Evolutionary conservation across 2,797 vertebrate genomes (phyloP), one percentile per base, ranked within the genome.

Genomic region (Centropyge bicolor): DNA sequence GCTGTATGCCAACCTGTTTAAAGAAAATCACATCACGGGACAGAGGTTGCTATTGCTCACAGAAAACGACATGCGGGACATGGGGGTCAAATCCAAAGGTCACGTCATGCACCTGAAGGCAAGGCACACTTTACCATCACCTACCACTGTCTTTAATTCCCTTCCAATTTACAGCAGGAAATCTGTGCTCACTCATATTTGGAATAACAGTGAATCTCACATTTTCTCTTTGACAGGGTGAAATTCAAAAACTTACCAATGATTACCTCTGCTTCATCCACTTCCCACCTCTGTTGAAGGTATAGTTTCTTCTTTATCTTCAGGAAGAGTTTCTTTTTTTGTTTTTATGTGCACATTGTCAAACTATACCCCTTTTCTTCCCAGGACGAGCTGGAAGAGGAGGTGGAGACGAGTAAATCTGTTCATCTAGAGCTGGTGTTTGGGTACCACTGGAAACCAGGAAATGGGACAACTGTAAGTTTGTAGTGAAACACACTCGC

Each of bases 21-120:
- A 96, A 90, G 96, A 97, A 38, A 97, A 99, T 80, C 97, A 99
- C 94, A 99, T 99, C 89, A 99, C 98, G 0, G 98, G 98, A 52
- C 96, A 96, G 93, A 95, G 95, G 61, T 77, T 99, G 82, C 96
- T 99, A 7, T 92, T 99, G 85, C 94, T 99, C 63, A 95, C 96
- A 36, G 98, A 99, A 62, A 93, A 91, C 3, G 98, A 99, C 94
- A 96, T 99, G 94, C 96, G 96, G 77, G 98, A 99, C 84, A 97
- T 99, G 96, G 98, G 98, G 65, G 97, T 99, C 83, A 93, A 95
- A 91, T 99, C 97, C 88, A 99, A 97, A 93, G 98, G 98, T 66
- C 98, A 99, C 78, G 96, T 97, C 87, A 99, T 99, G 89, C 98
- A 99, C 91, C 95, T 99, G 12, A 99, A 99, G 97, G 98, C 96